Percentiles rank a stretch among this genome's conserved stretches.
These are phyloP conservation scores for Scomber scombrus DNA, from an alignment of 2,113 vertebrate genomes.

Conservation along the genomic window DNA sequence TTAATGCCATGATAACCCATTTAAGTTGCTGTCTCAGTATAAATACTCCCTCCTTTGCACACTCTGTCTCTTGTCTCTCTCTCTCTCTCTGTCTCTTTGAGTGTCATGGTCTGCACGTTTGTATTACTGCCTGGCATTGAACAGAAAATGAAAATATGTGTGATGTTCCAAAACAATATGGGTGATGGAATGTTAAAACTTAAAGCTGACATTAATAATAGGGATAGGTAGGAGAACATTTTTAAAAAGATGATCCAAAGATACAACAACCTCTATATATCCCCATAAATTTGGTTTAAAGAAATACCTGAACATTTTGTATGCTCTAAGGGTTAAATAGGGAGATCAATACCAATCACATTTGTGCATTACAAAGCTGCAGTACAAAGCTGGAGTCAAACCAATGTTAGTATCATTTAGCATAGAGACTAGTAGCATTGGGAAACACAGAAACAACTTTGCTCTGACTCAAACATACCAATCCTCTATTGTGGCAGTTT, in stretches of 20 bases:
- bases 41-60: constrained; percentile 56
- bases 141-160: constrained; percentile 18
- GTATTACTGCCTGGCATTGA: constrained; percentile 32
- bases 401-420: not conserved
- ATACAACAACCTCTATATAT: not conserved
- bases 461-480: not conserved
- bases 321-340: not conserved
- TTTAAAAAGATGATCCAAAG: not conserved
- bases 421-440: not conserved
- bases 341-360: not conserved
- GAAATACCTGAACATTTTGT: not conserved
- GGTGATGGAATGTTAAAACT: constrained; percentile 10
- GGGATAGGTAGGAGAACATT: too few species aligned
- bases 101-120: constrained; percentile 35
- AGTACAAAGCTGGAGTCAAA: not conserved
- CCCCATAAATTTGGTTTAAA: not conserved
- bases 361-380: too few species aligned
- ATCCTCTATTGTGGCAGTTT: too few species aligned
- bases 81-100: constrained; percentile 22
- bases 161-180: constrained; percentile 33
- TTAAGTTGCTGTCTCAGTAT: constrained; percentile 73
- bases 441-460: not conserved
- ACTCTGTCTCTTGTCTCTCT: constrained; percentile 39
- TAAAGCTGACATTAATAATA: constrained; percentile 13
- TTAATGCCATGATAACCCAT: constrained; percentile 78